These are phyloP conservation scores for Tetraneura akinire DNA, from an alignment of 1,140 invertebrate genomes.

Conservation along the genomic window DNA sequence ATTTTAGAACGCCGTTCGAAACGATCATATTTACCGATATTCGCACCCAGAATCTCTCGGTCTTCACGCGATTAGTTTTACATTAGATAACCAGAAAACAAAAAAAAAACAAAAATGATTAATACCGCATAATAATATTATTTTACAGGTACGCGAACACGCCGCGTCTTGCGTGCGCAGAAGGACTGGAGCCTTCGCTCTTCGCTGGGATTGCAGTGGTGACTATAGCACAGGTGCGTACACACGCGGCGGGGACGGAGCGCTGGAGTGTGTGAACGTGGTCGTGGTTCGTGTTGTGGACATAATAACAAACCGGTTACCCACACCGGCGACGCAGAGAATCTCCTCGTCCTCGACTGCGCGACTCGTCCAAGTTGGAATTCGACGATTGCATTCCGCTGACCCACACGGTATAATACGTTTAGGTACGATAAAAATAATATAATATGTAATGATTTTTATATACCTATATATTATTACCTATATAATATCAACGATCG, in stretches of 20 bases:
- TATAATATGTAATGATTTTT: too few relatives aligned
- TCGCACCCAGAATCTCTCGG: too few relatives aligned
- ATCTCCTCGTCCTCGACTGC: not conserved
- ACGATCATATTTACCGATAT: too few relatives aligned
- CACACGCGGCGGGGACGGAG: not conserved
- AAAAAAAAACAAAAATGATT: too few relatives aligned
- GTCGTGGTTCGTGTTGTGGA: not conserved
- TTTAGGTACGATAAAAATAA: not conserved
- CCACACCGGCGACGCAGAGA: not conserved
- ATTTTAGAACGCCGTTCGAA: too few relatives aligned
- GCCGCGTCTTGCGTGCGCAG: not conserved
- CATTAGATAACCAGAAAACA: too few relatives aligned
- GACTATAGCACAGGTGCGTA: not conserved
- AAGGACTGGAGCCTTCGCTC: not conserved
- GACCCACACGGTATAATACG: not conserved
- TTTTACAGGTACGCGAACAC: too few relatives aligned
- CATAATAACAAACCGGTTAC: constrained; percentile 16
- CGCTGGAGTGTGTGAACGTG: not conserved
- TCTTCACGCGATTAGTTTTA: too few relatives aligned
- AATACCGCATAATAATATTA: too few relatives aligned
- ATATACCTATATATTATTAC: too few relatives aligned
- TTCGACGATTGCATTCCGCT: not conserved
- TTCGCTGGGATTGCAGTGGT: not conserved
- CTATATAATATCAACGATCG: too few relatives aligned
- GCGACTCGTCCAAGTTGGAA: too few relatives aligned